Conservation (phyloP, 1,140 invertebrate genomes). For the Linepithema humile region DNA sequence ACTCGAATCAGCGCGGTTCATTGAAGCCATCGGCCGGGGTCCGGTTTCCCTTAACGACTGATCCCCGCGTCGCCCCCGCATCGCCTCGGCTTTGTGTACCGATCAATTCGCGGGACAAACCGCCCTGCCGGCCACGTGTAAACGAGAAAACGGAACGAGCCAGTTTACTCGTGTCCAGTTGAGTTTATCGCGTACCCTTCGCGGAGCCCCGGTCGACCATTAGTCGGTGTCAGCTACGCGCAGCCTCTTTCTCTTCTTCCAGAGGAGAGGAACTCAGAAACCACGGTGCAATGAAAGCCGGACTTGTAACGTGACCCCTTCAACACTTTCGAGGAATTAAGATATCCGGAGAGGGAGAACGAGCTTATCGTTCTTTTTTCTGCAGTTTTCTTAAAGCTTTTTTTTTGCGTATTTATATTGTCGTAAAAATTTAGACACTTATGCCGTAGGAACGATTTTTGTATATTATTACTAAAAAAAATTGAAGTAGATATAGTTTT, state of each 20-base stretch:
- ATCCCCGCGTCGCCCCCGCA: neutral
- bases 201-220: slow-evolving; percentile 69
- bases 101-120: slow-evolving; percentile 60
- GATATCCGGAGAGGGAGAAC: slow-evolving; percentile 74
- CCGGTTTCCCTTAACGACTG: slow-evolving; percentile 60
- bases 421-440: neutral
- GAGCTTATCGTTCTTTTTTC: slow-evolving; percentile 63
- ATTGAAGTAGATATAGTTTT: neutral
- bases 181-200: slow-evolving; percentile 71
- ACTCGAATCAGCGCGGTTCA: slow-evolving; percentile 21
- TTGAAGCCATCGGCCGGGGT: slow-evolving; percentile 45
- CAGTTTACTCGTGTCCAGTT: slow-evolving; percentile 66
- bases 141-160: slow-evolving; percentile 76
- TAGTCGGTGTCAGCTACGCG: slow-evolving; percentile 80
- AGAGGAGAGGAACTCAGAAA: slow-evolving; percentile 70
- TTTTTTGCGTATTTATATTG: neutral
- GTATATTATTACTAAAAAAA: neutral
- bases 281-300: slow-evolving; percentile 13
- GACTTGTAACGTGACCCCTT: slow-evolving; percentile 79
- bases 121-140: slow-evolving; percentile 65
- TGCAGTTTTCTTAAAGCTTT: neutral
- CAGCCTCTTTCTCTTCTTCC: slow-evolving; percentile 71
- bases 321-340: slow-evolving; percentile 76
- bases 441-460: neutral
- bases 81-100: slow-evolving; percentile 11